Evolutionary conservation across 2,113 vertebrate genomes (phyloP).

Genomic region (Mixornis gularis): DNA sequence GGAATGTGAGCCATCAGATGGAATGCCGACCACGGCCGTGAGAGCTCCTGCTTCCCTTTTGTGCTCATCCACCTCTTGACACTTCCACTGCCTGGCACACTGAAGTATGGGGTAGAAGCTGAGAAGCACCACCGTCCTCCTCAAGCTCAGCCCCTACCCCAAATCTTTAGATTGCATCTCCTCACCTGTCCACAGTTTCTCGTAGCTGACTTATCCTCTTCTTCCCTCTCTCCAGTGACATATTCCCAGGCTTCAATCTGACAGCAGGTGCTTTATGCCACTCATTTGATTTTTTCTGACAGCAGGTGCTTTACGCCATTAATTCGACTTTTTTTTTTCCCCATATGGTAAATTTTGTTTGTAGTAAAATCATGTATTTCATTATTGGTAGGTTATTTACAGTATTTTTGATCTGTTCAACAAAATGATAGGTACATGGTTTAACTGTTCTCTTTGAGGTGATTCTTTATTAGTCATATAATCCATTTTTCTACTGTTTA

Average conservation of each 20-base stretch:
- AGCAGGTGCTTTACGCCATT: background rate
- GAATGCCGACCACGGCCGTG: accelerated
- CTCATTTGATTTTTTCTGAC: background rate
- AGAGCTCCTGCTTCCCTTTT: background rate
- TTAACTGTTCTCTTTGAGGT: conserved; percentile 39
- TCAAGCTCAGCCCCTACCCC: background rate
- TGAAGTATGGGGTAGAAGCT: accelerated
- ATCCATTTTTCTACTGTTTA: conserved; percentile 40
- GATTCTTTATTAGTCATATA: conserved; percentile 43
- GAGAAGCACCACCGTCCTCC: background rate
- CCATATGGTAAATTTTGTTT: background rate
- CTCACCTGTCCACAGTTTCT: background rate
- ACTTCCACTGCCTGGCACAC: background rate
- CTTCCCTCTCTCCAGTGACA: background rate
- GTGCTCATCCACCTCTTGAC: background rate
- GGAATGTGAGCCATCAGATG: background rate
- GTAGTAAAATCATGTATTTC: background rate
- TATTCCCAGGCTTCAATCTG: background rate
- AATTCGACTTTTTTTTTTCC: background rate
- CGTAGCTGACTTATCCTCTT: background rate
- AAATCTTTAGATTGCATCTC: background rate
- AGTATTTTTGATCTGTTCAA: background rate
- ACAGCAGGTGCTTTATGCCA: background rate
- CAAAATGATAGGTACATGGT: background rate
- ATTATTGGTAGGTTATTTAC: background rate